Conservation (phyloP, 2,888 invertebrate genomes). For the Argyresthia albistria region DNA sequence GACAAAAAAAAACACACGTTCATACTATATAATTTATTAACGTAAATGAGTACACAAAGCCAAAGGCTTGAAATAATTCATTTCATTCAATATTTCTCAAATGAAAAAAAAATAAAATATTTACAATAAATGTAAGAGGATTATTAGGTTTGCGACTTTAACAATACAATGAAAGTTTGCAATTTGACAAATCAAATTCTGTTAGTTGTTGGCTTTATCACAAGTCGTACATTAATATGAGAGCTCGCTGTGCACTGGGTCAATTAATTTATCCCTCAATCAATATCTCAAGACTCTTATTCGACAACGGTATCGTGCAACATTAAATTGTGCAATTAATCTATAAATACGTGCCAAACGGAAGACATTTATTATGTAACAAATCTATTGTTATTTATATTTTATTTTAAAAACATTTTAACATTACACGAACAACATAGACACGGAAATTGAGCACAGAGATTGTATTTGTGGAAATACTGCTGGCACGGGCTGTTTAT, state of each 20-base stretch:
- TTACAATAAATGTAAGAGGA: conserved; percentile 63
- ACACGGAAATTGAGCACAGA: conserved; percentile 68
- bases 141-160: conserved; percentile 54
- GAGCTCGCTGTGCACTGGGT: conserved; percentile 65
- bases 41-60: conserved; percentile 74
- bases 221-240: conserved; percentile 59
- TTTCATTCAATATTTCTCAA: conserved; percentile 63
- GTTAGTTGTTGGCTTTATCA: conserved; percentile 50
- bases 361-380: conserved; percentile 85
- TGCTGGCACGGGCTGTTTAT: conserved; percentile 18
- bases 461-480: conserved; percentile 46
- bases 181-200: conserved; percentile 41
- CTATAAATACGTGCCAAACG: conserved; percentile 65
- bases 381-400: conserved; percentile 84
- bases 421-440: conserved; percentile 62
- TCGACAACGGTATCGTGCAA: conserved; percentile 23
- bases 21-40: conserved; percentile 72
- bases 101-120: conserved; percentile 54
- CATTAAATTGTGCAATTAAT: conserved; percentile 60
- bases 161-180: conserved; percentile 33
- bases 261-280: background rate
- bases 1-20: conserved; percentile 33
- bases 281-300: background rate
- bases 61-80: conserved; percentile 70
- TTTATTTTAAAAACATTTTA: conserved; percentile 50